Base-by-base conservation (phyloP, 2,113 vertebrate genomes). In the Morone chrysops region DNA sequence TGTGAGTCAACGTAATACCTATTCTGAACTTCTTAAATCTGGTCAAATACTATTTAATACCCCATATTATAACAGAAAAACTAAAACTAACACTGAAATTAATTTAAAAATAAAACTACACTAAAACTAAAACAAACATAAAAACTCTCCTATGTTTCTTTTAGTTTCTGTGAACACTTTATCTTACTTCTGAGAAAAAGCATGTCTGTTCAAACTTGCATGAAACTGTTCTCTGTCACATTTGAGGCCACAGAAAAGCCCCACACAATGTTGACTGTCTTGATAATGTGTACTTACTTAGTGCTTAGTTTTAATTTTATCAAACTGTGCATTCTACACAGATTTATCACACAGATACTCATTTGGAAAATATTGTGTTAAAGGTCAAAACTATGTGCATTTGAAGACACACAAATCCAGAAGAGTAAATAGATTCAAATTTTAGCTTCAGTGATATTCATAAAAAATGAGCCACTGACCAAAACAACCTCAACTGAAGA, bases 191-290 rank as follows among this genome's bases (percentile, higher is more conserved):
- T 22, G 43, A 12, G 11, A 48, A 71, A 57, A 0, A 22, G 0
- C 16, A 1, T 66, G 25, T 76, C 36, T 25, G 70, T 61, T 72
- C 11, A 50, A 38, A 75, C 54, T 48, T 76, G 57, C 43, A 59
- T n/a, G 14, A 1, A 41, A 31, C 1, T 38, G 50, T 38, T 62
- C 11, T 66, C 11, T 61, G 4, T 81, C 47, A 38, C 0, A 0
- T 17, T 7, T 36, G 20, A 9, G 5, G 11, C 8, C 10, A 65
- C 31, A 6, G 51, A 20, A 1, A 59, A 69, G 14, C 9, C 45
- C 5, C 43, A 60, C 51, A 8, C 51, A 8, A 59, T 22, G 25
- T 63, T 47, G 25, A 17, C 6, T 47, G 45, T 45, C 12, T 48
- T 63, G 10, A 56, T 54, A 63, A 36, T 20, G 40, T 25, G 14